Percentiles rank a stretch among this genome's conserved stretches.
Conservation (phyloP, 2,113 vertebrate species). For the Callocephalon fimbriatum region DNA sequence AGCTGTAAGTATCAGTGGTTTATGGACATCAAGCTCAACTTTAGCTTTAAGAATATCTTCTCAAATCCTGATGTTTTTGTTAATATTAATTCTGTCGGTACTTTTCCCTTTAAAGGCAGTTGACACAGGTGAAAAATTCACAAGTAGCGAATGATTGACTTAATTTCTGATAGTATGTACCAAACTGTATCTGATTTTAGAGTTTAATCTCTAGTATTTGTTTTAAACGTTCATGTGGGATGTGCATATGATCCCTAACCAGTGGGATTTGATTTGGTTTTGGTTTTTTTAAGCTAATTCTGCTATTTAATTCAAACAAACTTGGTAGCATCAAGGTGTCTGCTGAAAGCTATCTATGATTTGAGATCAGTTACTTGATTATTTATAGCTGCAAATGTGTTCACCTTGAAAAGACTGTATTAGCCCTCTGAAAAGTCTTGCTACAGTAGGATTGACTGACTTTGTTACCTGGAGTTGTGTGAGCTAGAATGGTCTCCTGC, state of each 20-base stretch:
- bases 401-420: neutral
- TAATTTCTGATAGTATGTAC: neutral
- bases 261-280: neutral
- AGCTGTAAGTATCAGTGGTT: neutral
- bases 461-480: neutral
- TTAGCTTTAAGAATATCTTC: neutral
- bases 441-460: neutral
- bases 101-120: neutral
- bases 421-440: neutral
- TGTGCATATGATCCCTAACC: neutral
- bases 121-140: neutral
- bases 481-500: neutral
- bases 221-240: neutral
- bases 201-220: neutral
- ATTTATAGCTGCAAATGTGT: neutral
- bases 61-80: neutral
- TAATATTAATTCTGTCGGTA: neutral
- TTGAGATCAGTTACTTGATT: neutral
- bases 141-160: neutral
- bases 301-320: neutral
- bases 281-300: neutral
- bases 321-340: neutral
- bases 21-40: neutral
- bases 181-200: neutral
- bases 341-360: neutral